These are phyloP conservation scores for Magallana angulata DNA, from an alignment of 1,140 invertebrate species.

Conservation along the genomic window DNA sequence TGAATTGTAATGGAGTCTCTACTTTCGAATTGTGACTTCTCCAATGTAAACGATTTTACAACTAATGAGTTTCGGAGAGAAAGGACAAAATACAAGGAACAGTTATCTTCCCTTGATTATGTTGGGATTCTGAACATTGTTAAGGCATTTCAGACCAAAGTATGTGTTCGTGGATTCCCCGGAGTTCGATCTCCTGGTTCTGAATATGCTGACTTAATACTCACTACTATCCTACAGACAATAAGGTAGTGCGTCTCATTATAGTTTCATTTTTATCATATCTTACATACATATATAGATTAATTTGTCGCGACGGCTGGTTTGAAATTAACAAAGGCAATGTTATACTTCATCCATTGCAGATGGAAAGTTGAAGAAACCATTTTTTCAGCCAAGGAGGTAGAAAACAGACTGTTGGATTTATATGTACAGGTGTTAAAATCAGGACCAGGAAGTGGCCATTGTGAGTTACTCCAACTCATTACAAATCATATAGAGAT, in stretches of 20 bases:
- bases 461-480: constrained; percentile 2
- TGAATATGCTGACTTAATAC: not conserved
- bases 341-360: not conserved
- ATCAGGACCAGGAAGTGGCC: constrained; percentile 1
- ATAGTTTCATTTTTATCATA: too few relatives aligned
- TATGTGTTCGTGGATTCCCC: not conserved
- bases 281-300: too few relatives aligned
- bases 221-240: not conserved
- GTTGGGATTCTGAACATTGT: not conserved
- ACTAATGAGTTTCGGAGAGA: not conserved
- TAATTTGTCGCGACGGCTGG: too few relatives aligned
- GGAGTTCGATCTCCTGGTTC: not conserved
- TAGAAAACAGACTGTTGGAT: not conserved
- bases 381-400: not conserved
- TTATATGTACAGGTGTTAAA: not conserved
- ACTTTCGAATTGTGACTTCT: constrained; percentile 5
- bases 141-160: not conserved
- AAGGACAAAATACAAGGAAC: not conserved
- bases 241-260: not conserved
- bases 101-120: constrained; percentile 22
- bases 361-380: not conserved
- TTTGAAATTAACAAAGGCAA: too few relatives aligned
- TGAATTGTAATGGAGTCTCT: not conserved
- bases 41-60: not conserved
- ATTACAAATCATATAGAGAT: not conserved